Evolutionary conservation across 1,140 invertebrate species (phyloP).

Genomic region (Drosophila parvula): DNA sequence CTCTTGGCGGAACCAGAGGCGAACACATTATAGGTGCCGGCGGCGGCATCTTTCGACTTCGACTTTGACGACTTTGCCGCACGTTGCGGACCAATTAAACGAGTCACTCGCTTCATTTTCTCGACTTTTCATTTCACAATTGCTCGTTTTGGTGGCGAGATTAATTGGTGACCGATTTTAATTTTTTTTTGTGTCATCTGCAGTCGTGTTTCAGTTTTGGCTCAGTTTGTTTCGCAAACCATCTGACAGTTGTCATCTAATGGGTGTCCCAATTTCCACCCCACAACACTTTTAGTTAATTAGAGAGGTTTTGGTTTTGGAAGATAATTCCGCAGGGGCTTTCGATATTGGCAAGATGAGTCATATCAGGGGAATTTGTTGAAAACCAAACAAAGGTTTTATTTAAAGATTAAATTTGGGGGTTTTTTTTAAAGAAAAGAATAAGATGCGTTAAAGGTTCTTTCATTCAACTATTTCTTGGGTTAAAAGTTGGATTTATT

Average conservation of each 20-base stretch:
- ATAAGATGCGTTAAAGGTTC: too few species aligned
- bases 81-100: constrained; percentile 65
- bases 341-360: constrained; percentile 3
- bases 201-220: constrained; percentile 36
- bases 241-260: constrained; percentile 30
- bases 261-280: constrained; percentile 33
- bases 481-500: too few species aligned
- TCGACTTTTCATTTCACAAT: constrained; percentile 63
- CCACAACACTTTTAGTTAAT: constrained; percentile 24
- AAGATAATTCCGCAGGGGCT: not conserved
- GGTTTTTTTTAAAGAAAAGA: not conserved
- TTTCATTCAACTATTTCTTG: too few species aligned
- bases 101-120: constrained; percentile 73
- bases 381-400: not conserved
- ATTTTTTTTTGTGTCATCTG: constrained; percentile 30
- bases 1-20: constrained; percentile 31
- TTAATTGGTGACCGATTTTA: constrained; percentile 60
- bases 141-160: constrained; percentile 48
- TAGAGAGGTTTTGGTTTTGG: constrained; percentile 27
- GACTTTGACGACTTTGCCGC: constrained; percentile 24
- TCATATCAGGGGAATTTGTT: not conserved
- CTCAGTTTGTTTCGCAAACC: constrained; percentile 18
- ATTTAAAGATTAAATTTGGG: not conserved
- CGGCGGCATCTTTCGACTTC: constrained; percentile 42
- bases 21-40: constrained; percentile 57